Conservation (phyloP, 2,113 vertebrate genomes). For the Solea senegalensis region DNA sequence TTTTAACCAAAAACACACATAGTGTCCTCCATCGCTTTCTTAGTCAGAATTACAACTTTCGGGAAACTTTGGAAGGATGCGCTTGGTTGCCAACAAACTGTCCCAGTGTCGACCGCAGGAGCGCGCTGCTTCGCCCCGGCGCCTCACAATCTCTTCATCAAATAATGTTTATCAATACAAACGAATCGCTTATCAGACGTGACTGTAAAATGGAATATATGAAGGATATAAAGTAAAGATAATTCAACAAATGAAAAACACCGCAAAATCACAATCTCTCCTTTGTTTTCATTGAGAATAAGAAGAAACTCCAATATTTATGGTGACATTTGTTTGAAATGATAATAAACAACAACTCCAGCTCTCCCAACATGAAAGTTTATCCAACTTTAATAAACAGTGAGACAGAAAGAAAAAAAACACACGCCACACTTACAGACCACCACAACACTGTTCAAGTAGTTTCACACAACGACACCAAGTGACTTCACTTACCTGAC, state of each 20-base stretch:
- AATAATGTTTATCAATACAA: constrained; percentile 14
- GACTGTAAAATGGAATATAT: background rate
- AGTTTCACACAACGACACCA: background rate
- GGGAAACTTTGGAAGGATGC: constrained; percentile 5
- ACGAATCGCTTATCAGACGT: background rate
- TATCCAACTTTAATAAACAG: background rate
- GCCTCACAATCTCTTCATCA: constrained; percentile 43
- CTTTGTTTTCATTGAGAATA: background rate
- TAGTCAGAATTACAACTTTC: constrained; percentile 21
- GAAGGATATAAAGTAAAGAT: background rate
- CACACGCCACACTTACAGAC: background rate
- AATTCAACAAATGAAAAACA: background rate
- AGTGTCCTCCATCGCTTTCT: background rate
- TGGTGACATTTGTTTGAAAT: background rate
- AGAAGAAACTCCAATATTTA: background rate
- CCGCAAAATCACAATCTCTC: background rate
- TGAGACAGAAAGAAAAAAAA: background rate
- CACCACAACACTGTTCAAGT: background rate
- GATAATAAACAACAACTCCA: background rate
- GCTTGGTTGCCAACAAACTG: constrained; percentile 10
- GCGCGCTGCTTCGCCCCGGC: constrained; percentile 44
- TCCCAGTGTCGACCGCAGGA: constrained; percentile 59
- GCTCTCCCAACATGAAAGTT: background rate
- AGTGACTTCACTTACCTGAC: constrained; percentile 49
- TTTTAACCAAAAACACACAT: constrained; percentile 1